These are phyloP conservation scores for Ophion obscuratus DNA, from an alignment of 2,888 invertebrate species.

Conservation along the genomic window DNA sequence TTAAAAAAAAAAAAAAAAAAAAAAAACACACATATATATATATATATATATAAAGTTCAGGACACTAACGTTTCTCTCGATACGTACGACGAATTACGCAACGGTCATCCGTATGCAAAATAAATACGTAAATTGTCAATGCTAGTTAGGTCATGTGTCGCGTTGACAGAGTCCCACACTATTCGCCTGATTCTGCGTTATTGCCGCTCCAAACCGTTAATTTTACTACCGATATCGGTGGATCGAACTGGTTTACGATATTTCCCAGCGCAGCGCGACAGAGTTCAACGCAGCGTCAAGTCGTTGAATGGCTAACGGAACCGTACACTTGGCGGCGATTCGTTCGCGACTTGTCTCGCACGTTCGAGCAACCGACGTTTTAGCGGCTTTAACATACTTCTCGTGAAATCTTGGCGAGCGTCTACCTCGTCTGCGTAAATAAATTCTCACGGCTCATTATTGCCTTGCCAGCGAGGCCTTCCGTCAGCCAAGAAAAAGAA, in stretches of 20 bases:
- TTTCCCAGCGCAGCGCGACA: constrained; percentile 3
- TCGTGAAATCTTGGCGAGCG: constrained; percentile 17
- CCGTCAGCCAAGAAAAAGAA: too few relatives aligned
- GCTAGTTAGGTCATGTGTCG: constrained; percentile 73
- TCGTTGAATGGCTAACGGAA: constrained; percentile 42
- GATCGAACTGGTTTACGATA: constrained; percentile 20
- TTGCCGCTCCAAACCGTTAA: constrained; percentile 11
- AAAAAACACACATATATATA: too few relatives aligned
- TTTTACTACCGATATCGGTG: constrained; percentile 10
- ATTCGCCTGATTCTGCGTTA: constrained; percentile 1
- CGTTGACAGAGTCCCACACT: constrained; percentile 63
- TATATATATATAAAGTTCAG: not conserved
- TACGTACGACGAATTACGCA: constrained; percentile 4
- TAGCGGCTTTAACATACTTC: constrained; percentile 32
- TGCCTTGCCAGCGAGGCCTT: too few relatives aligned
- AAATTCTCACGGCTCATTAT: not conserved
- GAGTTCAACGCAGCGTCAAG: constrained; percentile 2
- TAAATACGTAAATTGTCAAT: constrained; percentile 58
- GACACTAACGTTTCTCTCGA: not conserved
- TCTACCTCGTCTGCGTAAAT: constrained; percentile 1
- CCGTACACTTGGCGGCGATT: constrained; percentile 11
- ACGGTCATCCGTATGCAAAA: constrained; percentile 24
- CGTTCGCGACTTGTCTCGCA: constrained; percentile 21
- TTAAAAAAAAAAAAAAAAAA: too few relatives aligned
- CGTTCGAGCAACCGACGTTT: not conserved